A percentile compares a stretch with the other conserved stretches of the same genome.
phyloP scores from a whole-genome alignment of 2,888 invertebrate species.

The Entomobrya proxima region DNA sequence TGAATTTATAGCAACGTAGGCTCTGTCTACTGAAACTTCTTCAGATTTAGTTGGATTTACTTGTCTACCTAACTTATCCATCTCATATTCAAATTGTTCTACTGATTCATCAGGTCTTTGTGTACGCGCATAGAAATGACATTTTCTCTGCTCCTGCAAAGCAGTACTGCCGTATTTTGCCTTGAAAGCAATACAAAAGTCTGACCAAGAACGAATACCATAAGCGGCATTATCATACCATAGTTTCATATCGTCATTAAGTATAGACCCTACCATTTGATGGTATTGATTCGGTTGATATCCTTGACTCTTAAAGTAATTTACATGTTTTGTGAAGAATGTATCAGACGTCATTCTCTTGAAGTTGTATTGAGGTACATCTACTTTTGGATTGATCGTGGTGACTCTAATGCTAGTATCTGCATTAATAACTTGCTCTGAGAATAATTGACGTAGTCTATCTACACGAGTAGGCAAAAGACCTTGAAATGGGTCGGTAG shows the following conservation, averaged over 20 bases:
- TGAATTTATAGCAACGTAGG: no score
- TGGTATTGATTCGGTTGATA: neutral
- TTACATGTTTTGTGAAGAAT: neutral
- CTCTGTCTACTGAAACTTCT: no score
- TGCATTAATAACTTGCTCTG: no score
- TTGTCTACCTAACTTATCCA: slow-evolving; percentile 16
- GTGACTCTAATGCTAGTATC: neutral
- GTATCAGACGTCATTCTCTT: neutral
- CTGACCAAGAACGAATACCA: neutral
- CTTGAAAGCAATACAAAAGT: neutral
- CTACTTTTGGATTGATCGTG: neutral
- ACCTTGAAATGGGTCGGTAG: no score
- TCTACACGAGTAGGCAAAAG: no score
- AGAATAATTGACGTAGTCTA: no score
- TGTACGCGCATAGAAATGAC: neutral
- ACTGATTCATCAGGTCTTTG: slow-evolving; percentile 2
- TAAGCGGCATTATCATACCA: neutral
- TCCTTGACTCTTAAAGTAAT: neutral
- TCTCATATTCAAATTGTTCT: no score
- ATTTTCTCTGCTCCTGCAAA: neutral
- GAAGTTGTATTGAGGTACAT: neutral
- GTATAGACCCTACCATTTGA: neutral
- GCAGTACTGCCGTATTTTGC: neutral
- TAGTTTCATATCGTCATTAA: neutral
- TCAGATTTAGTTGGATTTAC: slow-evolving; percentile 7